Evolutionary conservation across 2,113 vertebrate species (phyloP), one percentile per base, ranked within the genome.

Genomic region (Panthera uncia): DNA sequence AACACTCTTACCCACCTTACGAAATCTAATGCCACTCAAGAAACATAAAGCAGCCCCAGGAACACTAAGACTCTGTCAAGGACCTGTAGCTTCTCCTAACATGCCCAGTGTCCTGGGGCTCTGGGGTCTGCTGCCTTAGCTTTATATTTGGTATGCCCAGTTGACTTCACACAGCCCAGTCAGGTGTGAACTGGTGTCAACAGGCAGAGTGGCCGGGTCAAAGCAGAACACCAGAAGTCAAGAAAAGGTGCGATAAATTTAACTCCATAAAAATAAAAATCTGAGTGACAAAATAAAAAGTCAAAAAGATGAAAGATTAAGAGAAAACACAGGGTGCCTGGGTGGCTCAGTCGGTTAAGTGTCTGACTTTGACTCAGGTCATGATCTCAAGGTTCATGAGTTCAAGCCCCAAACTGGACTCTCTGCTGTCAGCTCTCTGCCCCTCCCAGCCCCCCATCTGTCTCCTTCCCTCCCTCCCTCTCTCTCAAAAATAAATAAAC

Each of bases 241-340:
- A 73, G 66, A 86, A 96, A 80, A 78, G 8, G 15, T 73, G 4
- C 50, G 36, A 86, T 21, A 92, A 68, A 65, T 14, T 65, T 81
- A 92, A 95, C 52, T 86, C 50, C 27, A 82, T 38, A 92, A 45
- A 87, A 71, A 73, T 50, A 73, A 87, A 92, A 92, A 45, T 52
- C 1, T 82, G 31, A 45, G 45, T 45, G 45, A 45, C 45, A 45
- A 45, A 45, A 45, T 45, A 45, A 45, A 45, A 45, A 45, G 45
- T 45, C 45, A 45, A 45, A 45, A 45, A 45, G 8, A 9, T 45
- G 9, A 45, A 45, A 9, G 45, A 45, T 45, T 45, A 45, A 45
- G 7, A 45, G 45, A 45, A 45, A 45, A 45, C 45, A 45, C 45
- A 45, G 45, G 45, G 45, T 45, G 45, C 45, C 45, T 45, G 45